Evolutionary conservation across 2,888 invertebrate genomes (phyloP).

Genomic region (Smittia sp.): DNA sequence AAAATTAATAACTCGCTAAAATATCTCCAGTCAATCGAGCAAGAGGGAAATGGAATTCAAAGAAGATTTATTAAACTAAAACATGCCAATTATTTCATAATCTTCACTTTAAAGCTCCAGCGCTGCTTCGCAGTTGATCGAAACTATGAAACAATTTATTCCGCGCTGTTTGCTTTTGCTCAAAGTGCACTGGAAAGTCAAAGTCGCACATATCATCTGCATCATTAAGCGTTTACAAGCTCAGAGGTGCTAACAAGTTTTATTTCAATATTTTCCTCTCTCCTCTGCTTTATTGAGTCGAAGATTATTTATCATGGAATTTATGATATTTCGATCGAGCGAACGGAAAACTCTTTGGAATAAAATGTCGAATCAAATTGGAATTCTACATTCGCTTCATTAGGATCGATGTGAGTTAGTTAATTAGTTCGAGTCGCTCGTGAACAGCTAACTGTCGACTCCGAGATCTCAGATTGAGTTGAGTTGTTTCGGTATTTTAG

Average conservation of each 20-base stretch:
- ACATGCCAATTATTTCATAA: slow-evolving; percentile 42
- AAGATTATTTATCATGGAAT: slow-evolving; percentile 13
- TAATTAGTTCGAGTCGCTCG: no score
- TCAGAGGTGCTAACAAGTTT: slow-evolving; percentile 37
- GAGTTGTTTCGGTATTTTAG: no score
- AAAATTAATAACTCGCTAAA: slow-evolving; percentile 2
- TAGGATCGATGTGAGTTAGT: no score
- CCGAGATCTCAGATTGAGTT: no score
- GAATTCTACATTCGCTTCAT: no score
- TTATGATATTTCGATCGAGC: slow-evolving; percentile 7
- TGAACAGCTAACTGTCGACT: no score
- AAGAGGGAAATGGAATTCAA: slow-evolving; percentile 3
- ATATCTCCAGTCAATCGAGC: slow-evolving; percentile 6
- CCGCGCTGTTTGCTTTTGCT: not conserved
- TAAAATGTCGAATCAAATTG: not conserved
- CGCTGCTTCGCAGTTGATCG: not conserved
- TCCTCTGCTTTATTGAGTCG: not conserved
- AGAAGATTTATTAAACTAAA: slow-evolving; percentile 39
- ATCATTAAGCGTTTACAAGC: slow-evolving; percentile 39
- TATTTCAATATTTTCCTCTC: slow-evolving; percentile 17
- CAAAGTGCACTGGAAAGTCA: slow-evolving; percentile 3
- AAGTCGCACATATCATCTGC: slow-evolving; percentile 32
- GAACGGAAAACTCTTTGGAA: not conserved
- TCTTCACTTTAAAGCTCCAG: slow-evolving; percentile 12
- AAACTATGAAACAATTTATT: not conserved